Evolutionary conservation across 2,113 vertebrate species (phyloP), one percentile per base, ranked within the genome.

Genomic region (Catharus minimus): DNA sequence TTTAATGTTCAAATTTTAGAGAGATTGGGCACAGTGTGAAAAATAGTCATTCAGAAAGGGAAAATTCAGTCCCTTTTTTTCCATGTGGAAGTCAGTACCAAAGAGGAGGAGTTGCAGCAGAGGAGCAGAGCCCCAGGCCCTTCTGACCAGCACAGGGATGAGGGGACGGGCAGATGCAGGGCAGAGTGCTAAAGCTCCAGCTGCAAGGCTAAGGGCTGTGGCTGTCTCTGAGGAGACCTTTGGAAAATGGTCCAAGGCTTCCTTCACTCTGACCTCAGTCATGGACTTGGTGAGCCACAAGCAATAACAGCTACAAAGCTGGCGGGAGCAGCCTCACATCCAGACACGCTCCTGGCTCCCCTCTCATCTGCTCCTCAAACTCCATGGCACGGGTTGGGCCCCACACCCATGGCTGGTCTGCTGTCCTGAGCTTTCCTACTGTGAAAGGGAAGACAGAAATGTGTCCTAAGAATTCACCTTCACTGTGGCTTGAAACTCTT

Each of bases 341-440:
- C 50, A 57, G 27, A 9, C 3, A 0, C 41, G 39, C 1, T 3
- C 38, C 73, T 44, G 55, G 50, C 47, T 26, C 0, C 0, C 5
- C 24, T 69, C 46, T 43, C 41, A 11, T 24, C 15, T 65, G 7
- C 10, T 77, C 20, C 30, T 62, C 66, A 41, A 4, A 41, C 58
- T 15, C 1, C 5, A 1, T 3, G 22, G n/a, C 12, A 7, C 1
- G 7, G 33, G 19, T 10, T 11, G 12, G 11, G 6, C 22, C 19
- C 38, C 24, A 8, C 43, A 50, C 19, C 43, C 52, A 6, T 6
- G 65, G 56, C 50, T 43, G 14, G 55, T 27, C 26, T 47, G 26
- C 27, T 74, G 11, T 44, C 32, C 32, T 44, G 32, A 2, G 6
- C 27, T 61, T 71, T 41, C 19, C 24, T 4, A 5, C 4, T 8